Base-by-base conservation (phyloP, 1,140 invertebrate genomes). In the Drosophila funebris region DNA sequence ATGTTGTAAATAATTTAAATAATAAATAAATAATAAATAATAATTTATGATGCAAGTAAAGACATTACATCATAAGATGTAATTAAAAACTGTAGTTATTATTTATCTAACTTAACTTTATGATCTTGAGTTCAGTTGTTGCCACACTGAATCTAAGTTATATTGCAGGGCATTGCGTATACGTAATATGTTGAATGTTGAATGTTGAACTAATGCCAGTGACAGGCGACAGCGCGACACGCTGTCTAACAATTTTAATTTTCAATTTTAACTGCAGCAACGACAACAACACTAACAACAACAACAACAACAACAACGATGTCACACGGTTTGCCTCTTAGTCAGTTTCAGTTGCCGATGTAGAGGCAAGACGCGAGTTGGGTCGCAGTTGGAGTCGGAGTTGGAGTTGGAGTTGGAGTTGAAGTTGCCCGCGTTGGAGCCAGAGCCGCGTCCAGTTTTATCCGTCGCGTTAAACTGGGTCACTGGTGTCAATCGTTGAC, bases 241-340 rank as follows among this genome's bases (percentile, higher is more conserved):
- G 81, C 81, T 85, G 81, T 85, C 81, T 85, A 85, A 85, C 81
- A 85, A 85, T 85, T 85, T 85, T 85, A 85, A 85, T 85, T 85
- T 85, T 85, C 81, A 80, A 85, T 85, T 85, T 85, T 68, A 85
- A 68, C 70, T 50, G 57, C 60, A 61, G 53, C 44, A 48, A n/a
- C 44, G 24, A 29, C n/a, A 24, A n/a, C 41, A 37, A 9, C 43
- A 24, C n/a, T 20, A 46, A 44, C 43, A 43, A 39, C 52, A 27
- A 13, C 53, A 18, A 39, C 76, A 18, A 78, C 73, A 60, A 63
- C 70, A 53, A 46, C 64, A 61, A 48, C 78, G 69, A 73, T 70
- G 60, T 78, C 67, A 82, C 63, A 58, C 58, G 50, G 71, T 77
- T 76, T 44, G 61, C 46, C 62, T 73, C 54, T 73, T 62, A 73